Conservation (phyloP, 2,888 invertebrate species). For the Podabrus alpinus region DNA sequence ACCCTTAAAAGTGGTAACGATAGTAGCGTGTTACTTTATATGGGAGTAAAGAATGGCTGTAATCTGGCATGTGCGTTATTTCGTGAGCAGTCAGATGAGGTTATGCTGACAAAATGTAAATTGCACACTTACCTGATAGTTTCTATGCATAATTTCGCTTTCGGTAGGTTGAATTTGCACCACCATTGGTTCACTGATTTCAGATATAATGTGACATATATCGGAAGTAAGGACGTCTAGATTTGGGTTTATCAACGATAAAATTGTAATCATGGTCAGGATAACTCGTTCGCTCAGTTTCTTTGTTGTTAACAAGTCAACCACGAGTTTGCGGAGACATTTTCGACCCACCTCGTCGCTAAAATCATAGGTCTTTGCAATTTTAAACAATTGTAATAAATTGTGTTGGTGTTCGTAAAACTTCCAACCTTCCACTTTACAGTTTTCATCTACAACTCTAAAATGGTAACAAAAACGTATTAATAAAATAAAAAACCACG, state of each 20-base stretch:
- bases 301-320: constrained; percentile 59
- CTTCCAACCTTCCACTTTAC: constrained; percentile 41
- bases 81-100: too few species aligned
- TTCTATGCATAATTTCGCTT: constrained; percentile 25
- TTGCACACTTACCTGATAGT: constrained; percentile 33
- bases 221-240: constrained; percentile 37
- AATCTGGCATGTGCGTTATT: too few species aligned
- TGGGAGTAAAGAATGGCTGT: too few species aligned
- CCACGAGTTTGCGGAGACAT: constrained; percentile 60
- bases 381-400: constrained; percentile 64
- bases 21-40: too few species aligned
- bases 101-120: background rate
- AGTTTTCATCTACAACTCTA: constrained; percentile 4
- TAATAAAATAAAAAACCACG: background rate
- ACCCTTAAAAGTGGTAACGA: too few species aligned
- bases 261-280: constrained; percentile 37
- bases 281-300: constrained; percentile 46
- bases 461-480: background rate
- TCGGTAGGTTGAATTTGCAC: constrained; percentile 23
- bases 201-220: constrained; percentile 41
- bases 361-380: constrained; percentile 65
- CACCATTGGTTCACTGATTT: constrained; percentile 40
- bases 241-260: constrained; percentile 32
- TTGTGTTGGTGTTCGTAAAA: constrained; percentile 62
- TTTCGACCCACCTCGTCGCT: constrained; percentile 65